Base-by-base conservation (phyloP, 2,888 invertebrate genomes). In the Litoditis marina region DNA sequence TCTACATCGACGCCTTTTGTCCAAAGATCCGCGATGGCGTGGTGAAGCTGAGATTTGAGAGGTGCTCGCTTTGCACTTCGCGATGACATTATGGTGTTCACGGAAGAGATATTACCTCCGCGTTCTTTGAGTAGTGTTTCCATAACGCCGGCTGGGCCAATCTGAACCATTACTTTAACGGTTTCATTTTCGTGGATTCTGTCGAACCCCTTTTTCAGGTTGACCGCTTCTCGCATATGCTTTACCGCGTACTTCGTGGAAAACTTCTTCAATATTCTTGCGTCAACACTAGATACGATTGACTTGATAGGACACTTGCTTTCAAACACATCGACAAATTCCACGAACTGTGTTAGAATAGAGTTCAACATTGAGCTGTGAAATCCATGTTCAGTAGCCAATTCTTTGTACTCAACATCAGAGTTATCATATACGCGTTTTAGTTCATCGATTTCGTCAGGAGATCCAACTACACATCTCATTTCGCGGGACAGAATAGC, bases 101-200 rank as follows among this genome's bases (percentile, higher is more conserved):
- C n/a, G n/a, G n/a, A n/a, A n/a, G n/a, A n/a, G n/a, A n/a, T n/a
- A n/a, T 7, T 22, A 44, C 19, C 8, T 22, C 5, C 4, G 25
- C 25, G 8, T 7, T 44, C 44, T 4, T 64, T 54, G 1, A 78
- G 30, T 7, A 80, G 56, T 32, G 63, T 71, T 39, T 63, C 39
- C 1, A 80, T 46, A 6, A 79, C 60, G 34, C 80, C 78, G n/a
- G 70, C 57, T 1, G 80, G 80, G 5, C 80, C 80, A 22, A 80
- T 71, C 63, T 80, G 77, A 13, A 80, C 65, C 13, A 80, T 47
- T 2, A 69, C 51, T 30, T 68, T 55, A 7, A 73, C 63, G 3
- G 56, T 51, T 8, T 54, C 46, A 22, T 68, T 39, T 11, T 64
- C 25, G 1, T 66, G 31, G 0, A 80, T 49, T 2, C 62, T 62